These are phyloP conservation scores for Achroia grisella DNA, from an alignment of 1,140 invertebrate species.

Conservation along the genomic window DNA sequence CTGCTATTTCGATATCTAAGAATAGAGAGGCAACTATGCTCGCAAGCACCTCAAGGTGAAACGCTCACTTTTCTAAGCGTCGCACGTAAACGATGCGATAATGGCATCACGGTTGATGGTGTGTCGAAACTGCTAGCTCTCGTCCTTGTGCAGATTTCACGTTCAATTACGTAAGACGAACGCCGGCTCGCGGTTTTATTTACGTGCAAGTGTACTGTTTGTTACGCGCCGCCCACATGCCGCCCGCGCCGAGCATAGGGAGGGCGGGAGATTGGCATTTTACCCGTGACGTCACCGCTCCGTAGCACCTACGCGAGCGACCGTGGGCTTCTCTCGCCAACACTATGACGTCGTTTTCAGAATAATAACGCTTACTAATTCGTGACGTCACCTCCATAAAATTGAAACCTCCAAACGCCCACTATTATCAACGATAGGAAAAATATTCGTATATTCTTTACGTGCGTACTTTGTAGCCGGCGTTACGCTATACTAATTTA, in stretches of 20 bases:
- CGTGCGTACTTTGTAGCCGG: constrained; percentile 27
- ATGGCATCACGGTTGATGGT: constrained; percentile 51
- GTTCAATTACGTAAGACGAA: constrained; percentile 52
- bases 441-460: constrained; percentile 23
- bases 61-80: constrained; percentile 68
- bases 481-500: constrained; percentile 44
- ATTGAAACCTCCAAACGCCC: constrained; percentile 31
- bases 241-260: constrained; percentile 4
- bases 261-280: constrained; percentile 24
- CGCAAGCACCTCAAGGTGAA: constrained; percentile 59
- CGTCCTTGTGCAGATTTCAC: constrained; percentile 63
- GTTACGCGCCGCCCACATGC: constrained; percentile 26
- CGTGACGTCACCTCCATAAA: constrained; percentile 45
- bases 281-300: constrained; percentile 46
- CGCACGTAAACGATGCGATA: constrained; percentile 61
- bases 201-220: constrained; percentile 26
- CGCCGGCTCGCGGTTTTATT: constrained; percentile 35
- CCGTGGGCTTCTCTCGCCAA: constrained; percentile 18
- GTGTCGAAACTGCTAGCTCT: constrained; percentile 48
- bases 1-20: constrained; percentile 51
- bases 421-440: constrained; percentile 28
- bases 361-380: constrained; percentile 27
- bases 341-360: constrained; percentile 43
- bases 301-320: constrained; percentile 32
- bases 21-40: constrained; percentile 59